Evolutionary conservation across 1,140 invertebrate genomes (phyloP).

Genomic region (Bactericera cockerelli): DNA sequence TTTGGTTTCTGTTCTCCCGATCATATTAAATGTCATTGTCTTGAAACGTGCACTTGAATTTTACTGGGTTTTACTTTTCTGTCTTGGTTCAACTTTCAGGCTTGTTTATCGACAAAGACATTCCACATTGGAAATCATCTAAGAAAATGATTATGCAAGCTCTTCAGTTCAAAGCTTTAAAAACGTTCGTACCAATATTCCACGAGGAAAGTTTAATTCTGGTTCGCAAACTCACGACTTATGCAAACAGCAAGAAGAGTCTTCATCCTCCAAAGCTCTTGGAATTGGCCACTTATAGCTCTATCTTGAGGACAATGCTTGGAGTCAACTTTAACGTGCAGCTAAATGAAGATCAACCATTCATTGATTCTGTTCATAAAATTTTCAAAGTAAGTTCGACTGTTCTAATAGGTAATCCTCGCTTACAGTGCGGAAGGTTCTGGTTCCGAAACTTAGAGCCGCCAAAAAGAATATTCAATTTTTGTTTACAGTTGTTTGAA

Average conservation of each 20-base stretch:
- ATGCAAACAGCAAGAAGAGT: background rate
- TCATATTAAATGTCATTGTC: too few species aligned
- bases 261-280: background rate
- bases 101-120: background rate
- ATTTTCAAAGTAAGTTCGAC: background rate
- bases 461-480: too few species aligned
- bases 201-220: background rate
- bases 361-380: background rate
- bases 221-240: background rate
- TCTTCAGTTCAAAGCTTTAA: background rate
- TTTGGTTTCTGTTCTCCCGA: too few species aligned
- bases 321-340: background rate
- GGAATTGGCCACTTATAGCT: background rate
- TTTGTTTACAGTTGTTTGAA: too few species aligned
- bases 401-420: too few species aligned
- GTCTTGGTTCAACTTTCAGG: too few species aligned
- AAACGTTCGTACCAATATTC: background rate
- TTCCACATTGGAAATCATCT: background rate
- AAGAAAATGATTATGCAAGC: background rate
- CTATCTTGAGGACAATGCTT: background rate
- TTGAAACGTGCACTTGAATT: too few species aligned
- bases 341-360: background rate
- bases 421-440: too few species aligned
- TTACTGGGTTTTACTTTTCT: too few species aligned
- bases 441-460: too few species aligned